Percentiles rank a stretch among this genome's conserved stretches.
phyloP scores from a whole-genome alignment of 1,140 invertebrate genomes.

The Macrobrachium rosenbergii region DNA sequence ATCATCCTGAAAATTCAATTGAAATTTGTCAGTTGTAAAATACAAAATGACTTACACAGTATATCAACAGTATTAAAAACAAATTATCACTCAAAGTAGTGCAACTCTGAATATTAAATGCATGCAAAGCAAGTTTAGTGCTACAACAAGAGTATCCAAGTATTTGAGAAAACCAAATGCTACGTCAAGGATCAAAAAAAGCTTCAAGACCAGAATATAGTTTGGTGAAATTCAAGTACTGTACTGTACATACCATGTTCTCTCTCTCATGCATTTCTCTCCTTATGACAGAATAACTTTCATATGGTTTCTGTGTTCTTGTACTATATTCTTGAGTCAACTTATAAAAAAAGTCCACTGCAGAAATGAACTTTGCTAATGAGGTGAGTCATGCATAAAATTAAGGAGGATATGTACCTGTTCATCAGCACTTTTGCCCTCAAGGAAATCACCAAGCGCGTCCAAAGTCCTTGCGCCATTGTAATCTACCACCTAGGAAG shows the following conservation, averaged over 20 bases:
- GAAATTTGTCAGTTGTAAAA: neutral
- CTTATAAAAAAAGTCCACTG: neutral
- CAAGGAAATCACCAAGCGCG: conserved; percentile 92
- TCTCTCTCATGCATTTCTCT: too few relatives aligned
- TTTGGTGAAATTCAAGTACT: too few relatives aligned
- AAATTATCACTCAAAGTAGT: neutral
- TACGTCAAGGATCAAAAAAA: too few relatives aligned
- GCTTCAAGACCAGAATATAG: too few relatives aligned
- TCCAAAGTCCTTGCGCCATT: conserved; percentile 95
- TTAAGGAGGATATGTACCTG: conserved; percentile 40
- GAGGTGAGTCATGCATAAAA: neutral
- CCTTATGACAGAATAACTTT: too few relatives aligned
- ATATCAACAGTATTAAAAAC: neutral
- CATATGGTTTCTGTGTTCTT: too few relatives aligned
- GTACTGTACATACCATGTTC: too few relatives aligned
- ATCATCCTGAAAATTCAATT: conserved; percentile 63
- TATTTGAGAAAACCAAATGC: too few relatives aligned
- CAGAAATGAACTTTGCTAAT: neutral
- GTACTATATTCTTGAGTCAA: neutral
- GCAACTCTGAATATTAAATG: too few relatives aligned
- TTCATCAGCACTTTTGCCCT: conserved; percentile 70
- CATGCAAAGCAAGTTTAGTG: too few relatives aligned
- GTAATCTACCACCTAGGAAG: conserved; percentile 86
- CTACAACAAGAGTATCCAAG: too few relatives aligned
- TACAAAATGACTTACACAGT: neutral